phyloP scores from a whole-genome alignment of 2,113 vertebrate species.

The Anguilla rostrata region DNA sequence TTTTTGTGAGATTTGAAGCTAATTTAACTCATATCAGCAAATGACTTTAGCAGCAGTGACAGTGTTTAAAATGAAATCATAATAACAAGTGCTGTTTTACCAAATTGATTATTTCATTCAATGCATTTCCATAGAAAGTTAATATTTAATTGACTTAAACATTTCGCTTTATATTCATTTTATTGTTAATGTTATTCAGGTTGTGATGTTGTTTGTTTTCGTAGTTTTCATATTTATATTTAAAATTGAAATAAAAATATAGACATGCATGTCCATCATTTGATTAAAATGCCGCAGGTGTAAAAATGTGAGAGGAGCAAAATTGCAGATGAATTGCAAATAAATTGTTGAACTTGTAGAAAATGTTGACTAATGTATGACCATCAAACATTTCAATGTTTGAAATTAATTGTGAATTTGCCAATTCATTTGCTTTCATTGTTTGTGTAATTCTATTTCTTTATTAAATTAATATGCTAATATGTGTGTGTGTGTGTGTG shows the following conservation, averaged over 20 bases:
- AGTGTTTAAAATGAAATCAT: constrained; percentile 72
- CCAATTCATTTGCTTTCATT: background rate
- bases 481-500: too few species aligned
- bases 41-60: constrained; percentile 43
- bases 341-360: background rate
- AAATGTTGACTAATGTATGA: background rate
- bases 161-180: background rate
- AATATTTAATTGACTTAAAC: background rate
- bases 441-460: too few species aligned
- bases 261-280: background rate
- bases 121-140: constrained; percentile 2
- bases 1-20: constrained; percentile 66
- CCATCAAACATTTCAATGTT: background rate
- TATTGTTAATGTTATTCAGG: background rate
- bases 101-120: constrained; percentile 73
- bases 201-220: background rate
- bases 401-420: background rate
- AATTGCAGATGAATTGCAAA: background rate
- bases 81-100: constrained; percentile 71
- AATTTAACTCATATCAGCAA: constrained; percentile 44
- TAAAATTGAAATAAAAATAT: background rate
- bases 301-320: background rate
- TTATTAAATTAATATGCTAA: too few species aligned
- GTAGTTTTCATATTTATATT: background rate
- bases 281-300: background rate